These are phyloP conservation scores for Sarcophaga rosellei DNA, from an alignment of 2,888 invertebrate species.

Conservation along the genomic window DNA sequence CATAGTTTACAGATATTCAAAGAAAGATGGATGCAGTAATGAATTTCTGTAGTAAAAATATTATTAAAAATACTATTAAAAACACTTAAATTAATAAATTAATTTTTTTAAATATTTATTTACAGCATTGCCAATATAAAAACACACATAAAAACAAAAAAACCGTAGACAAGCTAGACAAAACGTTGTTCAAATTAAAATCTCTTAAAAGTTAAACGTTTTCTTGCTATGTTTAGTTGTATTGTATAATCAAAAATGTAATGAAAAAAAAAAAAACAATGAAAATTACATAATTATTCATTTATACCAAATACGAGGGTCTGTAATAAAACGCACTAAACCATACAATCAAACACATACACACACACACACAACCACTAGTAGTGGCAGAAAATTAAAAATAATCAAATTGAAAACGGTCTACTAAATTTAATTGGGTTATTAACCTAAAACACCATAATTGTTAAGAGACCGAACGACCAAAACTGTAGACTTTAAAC, in stretches of 20 bases:
- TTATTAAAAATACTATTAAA: too few species aligned
- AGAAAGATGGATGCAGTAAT: too few species aligned
- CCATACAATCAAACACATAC: background rate
- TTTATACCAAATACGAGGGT: conserved; percentile 43
- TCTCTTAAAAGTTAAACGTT: conserved; percentile 1
- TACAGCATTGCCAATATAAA: conserved; percentile 35
- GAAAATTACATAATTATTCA: conserved; percentile 58
- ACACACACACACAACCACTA: background rate
- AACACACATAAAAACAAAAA: too few species aligned
- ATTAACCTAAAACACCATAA: conserved; percentile 65
- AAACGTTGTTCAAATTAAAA: conserved; percentile 36
- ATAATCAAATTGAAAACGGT: conserved; percentile 24
- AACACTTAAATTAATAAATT: background rate
- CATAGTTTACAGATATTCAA: too few species aligned
- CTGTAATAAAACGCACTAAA: background rate
- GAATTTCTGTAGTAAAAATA: too few species aligned
- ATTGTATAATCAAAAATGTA: conserved; percentile 39
- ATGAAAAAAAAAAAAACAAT: background rate
- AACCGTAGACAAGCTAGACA: background rate
- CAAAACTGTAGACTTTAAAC: background rate
- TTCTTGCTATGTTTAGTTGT: conserved; percentile 1
- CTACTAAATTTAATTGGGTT: conserved; percentile 62
- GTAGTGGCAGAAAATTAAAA: background rate
- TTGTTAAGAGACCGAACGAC: conserved; percentile 39
- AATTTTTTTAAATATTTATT: conserved; percentile 20